These are phyloP conservation scores for Eulemur macaco DNA, from an alignment of 2,113 vertebrate genomes.

Conservation along the genomic window DNA sequence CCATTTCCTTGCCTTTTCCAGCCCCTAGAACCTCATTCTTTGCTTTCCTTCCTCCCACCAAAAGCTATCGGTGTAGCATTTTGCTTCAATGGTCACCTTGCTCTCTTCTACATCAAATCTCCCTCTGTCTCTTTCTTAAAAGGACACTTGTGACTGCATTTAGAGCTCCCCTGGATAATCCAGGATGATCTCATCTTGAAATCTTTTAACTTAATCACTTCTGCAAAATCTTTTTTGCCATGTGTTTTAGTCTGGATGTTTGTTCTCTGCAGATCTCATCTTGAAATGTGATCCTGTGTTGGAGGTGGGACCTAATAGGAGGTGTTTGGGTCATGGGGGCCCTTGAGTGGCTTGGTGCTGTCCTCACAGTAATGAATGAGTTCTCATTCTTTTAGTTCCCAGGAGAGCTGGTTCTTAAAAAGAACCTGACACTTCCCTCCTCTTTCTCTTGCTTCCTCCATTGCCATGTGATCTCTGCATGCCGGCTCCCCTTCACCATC, in stretches of 20 bases:
- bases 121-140: background rate
- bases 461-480: background rate
- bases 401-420: background rate
- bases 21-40: background rate
- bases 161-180: background rate
- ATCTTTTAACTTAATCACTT: background rate
- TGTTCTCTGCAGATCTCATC: background rate
- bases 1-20: background rate
- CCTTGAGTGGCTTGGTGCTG: background rate
- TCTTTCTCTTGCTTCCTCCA: background rate
- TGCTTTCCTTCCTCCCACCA: too few species aligned
- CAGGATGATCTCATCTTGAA: background rate
- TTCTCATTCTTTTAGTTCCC: background rate
- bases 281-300: too few species aligned
- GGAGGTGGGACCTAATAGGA: too few species aligned
- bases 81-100: background rate
- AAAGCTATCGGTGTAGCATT: background rate
- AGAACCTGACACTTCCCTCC: background rate
- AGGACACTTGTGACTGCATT: background rate
- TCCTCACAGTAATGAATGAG: background rate
- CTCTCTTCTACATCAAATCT: background rate
- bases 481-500: background rate
- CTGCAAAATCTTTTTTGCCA: background rate
- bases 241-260: background rate
- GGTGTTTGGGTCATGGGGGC: too few species aligned